Percentiles rank a stretch among this genome's conserved stretches.
phyloP scores from a whole-genome alignment of 2,113 vertebrate species.

The Microtus richardsoni region DNA sequence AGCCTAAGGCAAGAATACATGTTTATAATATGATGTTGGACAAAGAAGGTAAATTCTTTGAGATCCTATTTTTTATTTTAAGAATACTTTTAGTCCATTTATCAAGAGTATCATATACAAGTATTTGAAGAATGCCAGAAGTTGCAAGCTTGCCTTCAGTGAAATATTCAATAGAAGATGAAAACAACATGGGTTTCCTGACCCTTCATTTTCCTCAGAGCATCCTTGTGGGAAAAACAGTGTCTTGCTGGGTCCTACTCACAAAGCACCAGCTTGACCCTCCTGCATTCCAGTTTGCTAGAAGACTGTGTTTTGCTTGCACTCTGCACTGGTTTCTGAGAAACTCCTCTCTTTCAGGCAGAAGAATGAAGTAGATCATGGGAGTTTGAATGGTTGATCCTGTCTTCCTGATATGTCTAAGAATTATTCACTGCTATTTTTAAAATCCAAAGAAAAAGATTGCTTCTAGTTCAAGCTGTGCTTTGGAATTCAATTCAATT shows the following conservation, averaged over 20 bases:
- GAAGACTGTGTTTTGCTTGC: neutral
- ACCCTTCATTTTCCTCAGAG: neutral
- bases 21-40: neutral
- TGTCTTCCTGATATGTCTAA: neutral
- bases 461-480: constrained; percentile 30
- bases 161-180: neutral
- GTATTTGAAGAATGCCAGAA: neutral
- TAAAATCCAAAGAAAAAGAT: neutral
- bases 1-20: neutral
- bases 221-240: rapidly evolving
- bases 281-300: neutral
- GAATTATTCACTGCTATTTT: neutral
- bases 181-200: neutral
- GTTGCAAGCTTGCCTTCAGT: neutral
- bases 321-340: neutral
- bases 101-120: neutral
- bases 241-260: neutral
- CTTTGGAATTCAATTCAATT: constrained; percentile 37
- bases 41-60: neutral
- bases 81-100: neutral
- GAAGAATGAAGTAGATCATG: neutral
- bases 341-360: neutral
- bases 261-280: neutral
- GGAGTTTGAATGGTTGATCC: neutral
- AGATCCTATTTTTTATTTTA: neutral